Conservation (phyloP, 2,113 vertebrate genomes). For the Sphaerodactylus townsendi region DNA sequence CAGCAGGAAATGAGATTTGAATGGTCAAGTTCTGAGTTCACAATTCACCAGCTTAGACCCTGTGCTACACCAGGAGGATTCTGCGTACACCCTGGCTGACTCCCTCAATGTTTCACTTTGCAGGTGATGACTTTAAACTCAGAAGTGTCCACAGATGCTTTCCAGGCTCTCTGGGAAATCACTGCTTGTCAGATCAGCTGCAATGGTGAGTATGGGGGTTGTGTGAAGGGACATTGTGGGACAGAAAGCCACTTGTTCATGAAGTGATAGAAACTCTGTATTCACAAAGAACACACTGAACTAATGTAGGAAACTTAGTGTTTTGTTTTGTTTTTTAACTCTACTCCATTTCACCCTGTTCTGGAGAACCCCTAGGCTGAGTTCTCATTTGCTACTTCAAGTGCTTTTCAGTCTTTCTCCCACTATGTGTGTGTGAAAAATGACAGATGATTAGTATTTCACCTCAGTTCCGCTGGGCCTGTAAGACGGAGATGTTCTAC, state of each 20-base stretch:
- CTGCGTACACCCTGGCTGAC: background rate
- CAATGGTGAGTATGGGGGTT: slow-evolving; percentile 7
- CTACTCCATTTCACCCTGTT: background rate
- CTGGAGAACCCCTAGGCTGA: background rate
- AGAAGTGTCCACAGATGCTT: slow-evolving; percentile 49
- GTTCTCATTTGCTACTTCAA: no score
- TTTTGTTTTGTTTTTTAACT: background rate
- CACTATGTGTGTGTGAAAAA: no score
- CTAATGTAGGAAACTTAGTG: background rate
- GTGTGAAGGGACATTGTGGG: background rate
- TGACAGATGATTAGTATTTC: no score
- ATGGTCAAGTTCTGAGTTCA: no score
- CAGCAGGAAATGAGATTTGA: background rate
- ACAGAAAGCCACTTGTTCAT: background rate
- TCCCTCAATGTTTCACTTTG: background rate
- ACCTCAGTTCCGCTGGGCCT: no score
- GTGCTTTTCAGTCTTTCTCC: no score
- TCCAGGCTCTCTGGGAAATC: slow-evolving; percentile 58
- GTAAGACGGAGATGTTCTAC: no score
- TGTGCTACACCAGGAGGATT: no score
- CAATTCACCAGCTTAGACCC: no score
- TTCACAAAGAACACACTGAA: background rate
- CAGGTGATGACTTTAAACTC: slow-evolving; percentile 57
- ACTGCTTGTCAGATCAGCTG: slow-evolving; percentile 27
- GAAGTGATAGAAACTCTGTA: background rate